Evolutionary conservation across 1,140 invertebrate species (phyloP), one percentile per base, ranked within the genome.

Genomic region (Drosophila busckii): DNA sequence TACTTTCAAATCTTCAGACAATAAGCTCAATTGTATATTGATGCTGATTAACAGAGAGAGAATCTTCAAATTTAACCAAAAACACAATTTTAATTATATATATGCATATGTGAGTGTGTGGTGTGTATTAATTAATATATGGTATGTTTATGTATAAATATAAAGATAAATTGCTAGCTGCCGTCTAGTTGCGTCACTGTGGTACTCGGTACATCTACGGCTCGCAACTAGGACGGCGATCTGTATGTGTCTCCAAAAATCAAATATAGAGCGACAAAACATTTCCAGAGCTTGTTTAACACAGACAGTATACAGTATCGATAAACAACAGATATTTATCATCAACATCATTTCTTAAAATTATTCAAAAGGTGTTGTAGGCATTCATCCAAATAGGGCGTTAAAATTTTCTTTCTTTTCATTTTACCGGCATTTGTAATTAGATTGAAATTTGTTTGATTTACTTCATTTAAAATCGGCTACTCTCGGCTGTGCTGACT

Each of bases 281-380:
- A 71, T 63, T 76, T 80, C 75, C 75, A 75, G 75, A 82, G 75
- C 75, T 82, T 55, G 65, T 69, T 80, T 82, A 82, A 82, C 75
- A 82, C 69, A 82, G 75, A 82, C 75, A 48, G 69, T 75, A 82
- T 48, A 82, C 54, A 75, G 70, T 82, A 60, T 70, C 41, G 64
- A 75, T 69, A 82, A 80, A 76, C 56, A 73, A 76, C 65, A 80
- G 50, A 66, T 58, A 54, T 56, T 82, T 82, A 64, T 65, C 58
- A 61, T 73, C 22, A 78, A 80, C 65, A 38, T 54, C 54, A 58
- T 48, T 64, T 55, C 65, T 82, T 82, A 75, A 68, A 82, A 75
- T 75, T 75, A 50, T 55, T 61, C 41, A 59, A 63, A 58, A 26
- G 40, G 31, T 34, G 40, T 60, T 10, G 20, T 20, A 23, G 29